phyloP scores from a whole-genome alignment of 2,888 invertebrate species.

The Acrocera orbiculus region DNA sequence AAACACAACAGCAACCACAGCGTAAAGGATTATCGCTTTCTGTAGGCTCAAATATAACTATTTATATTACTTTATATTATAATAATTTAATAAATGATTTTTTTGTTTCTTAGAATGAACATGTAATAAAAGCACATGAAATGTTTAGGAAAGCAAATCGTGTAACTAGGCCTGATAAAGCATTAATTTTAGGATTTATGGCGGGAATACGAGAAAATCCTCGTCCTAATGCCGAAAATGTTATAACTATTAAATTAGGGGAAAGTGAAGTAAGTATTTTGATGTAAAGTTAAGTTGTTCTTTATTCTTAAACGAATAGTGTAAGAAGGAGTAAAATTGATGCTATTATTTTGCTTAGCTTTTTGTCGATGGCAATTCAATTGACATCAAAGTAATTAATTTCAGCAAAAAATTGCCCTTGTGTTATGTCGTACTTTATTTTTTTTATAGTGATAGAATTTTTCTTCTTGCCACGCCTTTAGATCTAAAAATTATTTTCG shows the following conservation, averaged over 20 bases:
- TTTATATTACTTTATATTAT: background rate
- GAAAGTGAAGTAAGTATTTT: conserved; percentile 47
- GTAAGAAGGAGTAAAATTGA: too few relatives aligned
- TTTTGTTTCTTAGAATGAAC: conserved; percentile 54
- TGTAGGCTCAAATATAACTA: conserved; percentile 16
- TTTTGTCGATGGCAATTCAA: too few relatives aligned
- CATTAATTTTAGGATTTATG: conserved; percentile 95
- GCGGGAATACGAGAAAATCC: conserved; percentile 96
- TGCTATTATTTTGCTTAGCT: too few relatives aligned
- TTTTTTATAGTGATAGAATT: too few relatives aligned
- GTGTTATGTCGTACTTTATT: too few relatives aligned
- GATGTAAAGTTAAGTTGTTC: too few relatives aligned
- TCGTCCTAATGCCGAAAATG: conserved; percentile 90
- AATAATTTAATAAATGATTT: background rate
- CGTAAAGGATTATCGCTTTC: conserved; percentile 28
- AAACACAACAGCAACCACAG: conserved; percentile 14
- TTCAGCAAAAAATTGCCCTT: too few relatives aligned
- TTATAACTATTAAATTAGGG: conserved; percentile 87
- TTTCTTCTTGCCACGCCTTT: too few relatives aligned
- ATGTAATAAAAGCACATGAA: conserved; percentile 92
- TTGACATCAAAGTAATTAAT: too few relatives aligned
- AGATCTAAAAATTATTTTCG: too few relatives aligned
- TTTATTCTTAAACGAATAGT: too few relatives aligned
- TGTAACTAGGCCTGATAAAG: conserved; percentile 91
- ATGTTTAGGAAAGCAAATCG: conserved; percentile 94